These are phyloP conservation scores for Patagioenas fasciata DNA, from an alignment of 2,113 vertebrate species.

Conservation along the genomic window DNA sequence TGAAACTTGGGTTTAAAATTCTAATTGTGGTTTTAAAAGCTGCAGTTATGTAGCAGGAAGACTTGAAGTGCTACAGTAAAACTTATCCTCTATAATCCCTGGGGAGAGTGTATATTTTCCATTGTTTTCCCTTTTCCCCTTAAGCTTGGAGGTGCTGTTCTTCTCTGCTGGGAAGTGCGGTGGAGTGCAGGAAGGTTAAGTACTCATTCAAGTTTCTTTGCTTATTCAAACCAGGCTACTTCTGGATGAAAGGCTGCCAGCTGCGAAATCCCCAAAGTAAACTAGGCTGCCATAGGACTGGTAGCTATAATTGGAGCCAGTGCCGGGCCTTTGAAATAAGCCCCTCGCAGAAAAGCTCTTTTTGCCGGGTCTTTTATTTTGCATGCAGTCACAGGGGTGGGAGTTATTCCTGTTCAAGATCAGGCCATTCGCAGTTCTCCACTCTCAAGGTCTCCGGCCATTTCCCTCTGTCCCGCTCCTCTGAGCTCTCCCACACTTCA, in stretches of 20 bases:
- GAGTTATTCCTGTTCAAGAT: neutral
- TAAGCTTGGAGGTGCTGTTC: constrained; percentile 52
- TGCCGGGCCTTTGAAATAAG: constrained; percentile 51
- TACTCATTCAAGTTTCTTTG: constrained; percentile 59
- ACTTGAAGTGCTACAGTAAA: constrained; percentile 24
- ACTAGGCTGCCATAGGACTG: constrained; percentile 43
- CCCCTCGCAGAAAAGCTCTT: constrained; percentile 31
- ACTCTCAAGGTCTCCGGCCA: neutral
- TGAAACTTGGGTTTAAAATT: constrained; percentile 51
- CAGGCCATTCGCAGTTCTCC: neutral
- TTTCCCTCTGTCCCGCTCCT: neutral
- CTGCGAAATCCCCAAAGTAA: constrained; percentile 66
- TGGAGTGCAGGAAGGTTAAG: constrained; percentile 62
- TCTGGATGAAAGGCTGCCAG: constrained; percentile 56
- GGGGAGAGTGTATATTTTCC: constrained; percentile 21
- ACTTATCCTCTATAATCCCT: constrained; percentile 24
- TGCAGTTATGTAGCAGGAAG: constrained; percentile 4
- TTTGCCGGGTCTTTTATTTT: constrained; percentile 10
- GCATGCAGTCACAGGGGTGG: neutral
- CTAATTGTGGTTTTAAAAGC: constrained; percentile 55
- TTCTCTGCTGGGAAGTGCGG: constrained; percentile 54
- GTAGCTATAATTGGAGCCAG: constrained; percentile 60
- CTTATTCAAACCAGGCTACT: constrained; percentile 67
- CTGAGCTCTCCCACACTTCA: neutral
- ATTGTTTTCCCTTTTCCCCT: constrained; percentile 56